Evolutionary conservation across 2,888 invertebrate species (phyloP).

Genomic region (Mythimna vitellina): DNA sequence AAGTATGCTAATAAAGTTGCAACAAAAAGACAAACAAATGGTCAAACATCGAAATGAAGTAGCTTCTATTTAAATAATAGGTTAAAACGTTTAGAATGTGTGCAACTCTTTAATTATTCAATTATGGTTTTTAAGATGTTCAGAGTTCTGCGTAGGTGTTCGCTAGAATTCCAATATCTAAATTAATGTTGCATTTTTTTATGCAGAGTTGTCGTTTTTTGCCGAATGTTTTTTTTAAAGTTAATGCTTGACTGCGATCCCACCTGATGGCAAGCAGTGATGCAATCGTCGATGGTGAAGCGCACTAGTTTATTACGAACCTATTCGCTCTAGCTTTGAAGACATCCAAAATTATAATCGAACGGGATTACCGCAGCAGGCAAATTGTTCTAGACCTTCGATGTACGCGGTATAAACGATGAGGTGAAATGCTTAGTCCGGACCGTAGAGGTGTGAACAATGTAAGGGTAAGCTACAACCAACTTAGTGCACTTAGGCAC

Average conservation of each 20-base stretch:
- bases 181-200: conserved; percentile 18
- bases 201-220: neutral
- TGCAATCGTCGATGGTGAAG: no score
- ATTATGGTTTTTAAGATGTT: neutral
- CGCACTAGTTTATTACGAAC: no score
- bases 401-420: no score
- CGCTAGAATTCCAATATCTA: neutral
- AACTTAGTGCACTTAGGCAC: neutral
- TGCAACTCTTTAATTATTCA: conserved; percentile 24
- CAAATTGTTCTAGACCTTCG: no score
- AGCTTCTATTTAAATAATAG: conserved; percentile 25
- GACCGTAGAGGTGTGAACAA: no score
- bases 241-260: no score
- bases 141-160: conserved; percentile 4
- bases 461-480: no score
- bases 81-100: conserved; percentile 11
- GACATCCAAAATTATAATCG: no score
- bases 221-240: neutral
- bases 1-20: conserved; percentile 21
- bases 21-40: conserved; percentile 9
- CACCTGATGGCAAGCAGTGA: no score
- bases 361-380: no score
- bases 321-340: no score
- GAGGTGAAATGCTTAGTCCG: no score
- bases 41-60: conserved; percentile 15